phyloP scores from a whole-genome alignment of 2,113 vertebrate species.

The Semnornis frantzii region DNA sequence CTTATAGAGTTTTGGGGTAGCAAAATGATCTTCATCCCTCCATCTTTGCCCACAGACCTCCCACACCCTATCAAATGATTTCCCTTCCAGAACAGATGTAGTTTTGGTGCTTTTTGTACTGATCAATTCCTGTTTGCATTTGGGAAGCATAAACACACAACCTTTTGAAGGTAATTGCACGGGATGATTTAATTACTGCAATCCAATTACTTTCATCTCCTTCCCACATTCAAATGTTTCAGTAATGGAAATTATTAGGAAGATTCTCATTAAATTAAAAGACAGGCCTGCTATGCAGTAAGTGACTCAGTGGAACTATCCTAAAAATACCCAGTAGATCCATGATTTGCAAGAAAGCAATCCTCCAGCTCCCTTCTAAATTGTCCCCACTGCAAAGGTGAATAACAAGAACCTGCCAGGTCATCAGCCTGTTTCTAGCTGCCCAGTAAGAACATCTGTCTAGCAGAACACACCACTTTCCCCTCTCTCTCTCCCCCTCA shows the following conservation, averaged over 20 bases:
- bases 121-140: background rate
- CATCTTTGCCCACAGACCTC: background rate
- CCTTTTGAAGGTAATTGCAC: slow-evolving; percentile 35
- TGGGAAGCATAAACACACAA: background rate
- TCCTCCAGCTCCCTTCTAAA: background rate
- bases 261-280: slow-evolving; percentile 9
- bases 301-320: background rate
- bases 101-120: background rate
- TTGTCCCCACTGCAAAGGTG: background rate
- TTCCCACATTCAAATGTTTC: slow-evolving; percentile 28
- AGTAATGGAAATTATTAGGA: slow-evolving; percentile 33
- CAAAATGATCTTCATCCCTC: background rate
- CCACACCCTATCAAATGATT: background rate
- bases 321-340: background rate
- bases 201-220: slow-evolving; percentile 43
- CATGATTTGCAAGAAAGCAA: background rate
- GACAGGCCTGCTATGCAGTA: background rate
- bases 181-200: slow-evolving; percentile 40
- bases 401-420: background rate
- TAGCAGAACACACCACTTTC: background rate
- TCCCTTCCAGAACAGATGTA: background rate
- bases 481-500: background rate
- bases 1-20: background rate
- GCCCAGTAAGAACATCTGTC: background rate
- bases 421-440: background rate